phyloP scores from a whole-genome alignment of 2,113 vertebrate species.

The Burhinus oedicnemus region DNA sequence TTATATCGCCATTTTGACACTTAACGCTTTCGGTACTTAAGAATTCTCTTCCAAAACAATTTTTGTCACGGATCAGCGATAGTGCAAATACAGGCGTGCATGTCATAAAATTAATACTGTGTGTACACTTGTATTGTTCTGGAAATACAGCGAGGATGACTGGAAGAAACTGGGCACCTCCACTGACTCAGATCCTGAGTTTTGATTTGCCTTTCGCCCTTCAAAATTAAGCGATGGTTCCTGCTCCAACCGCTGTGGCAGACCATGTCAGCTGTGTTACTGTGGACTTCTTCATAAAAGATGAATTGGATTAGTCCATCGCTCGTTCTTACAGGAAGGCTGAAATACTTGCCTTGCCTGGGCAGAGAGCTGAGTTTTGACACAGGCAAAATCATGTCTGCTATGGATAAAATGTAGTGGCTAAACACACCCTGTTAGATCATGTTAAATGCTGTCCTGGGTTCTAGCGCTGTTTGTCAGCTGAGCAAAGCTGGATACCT shows the following conservation, averaged over 20 bases:
- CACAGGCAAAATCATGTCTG: slow-evolving; percentile 51
- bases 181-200: slow-evolving; percentile 18
- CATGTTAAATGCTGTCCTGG: slow-evolving; percentile 11
- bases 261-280: slow-evolving; percentile 62
- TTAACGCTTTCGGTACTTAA: slow-evolving; percentile 23
- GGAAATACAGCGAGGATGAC: slow-evolving; percentile 50
- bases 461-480: slow-evolving; percentile 55
- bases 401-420: slow-evolving; percentile 9
- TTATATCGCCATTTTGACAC: slow-evolving; percentile 15
- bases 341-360: slow-evolving; percentile 67
- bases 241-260: slow-evolving; percentile 61
- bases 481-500: slow-evolving; percentile 49
- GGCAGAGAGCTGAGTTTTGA: slow-evolving; percentile 54
- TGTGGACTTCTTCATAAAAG: slow-evolving; percentile 66
- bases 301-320: slow-evolving; percentile 67
- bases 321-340: slow-evolving; percentile 64
- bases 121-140: slow-evolving; percentile 67
- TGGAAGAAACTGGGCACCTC: slow-evolving; percentile 58
- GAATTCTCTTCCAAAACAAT: slow-evolving; percentile 12
- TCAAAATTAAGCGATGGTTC: slow-evolving; percentile 60
- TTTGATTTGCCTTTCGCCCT: slow-evolving; percentile 63
- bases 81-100: slow-evolving; percentile 57
- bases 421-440: slow-evolving; percentile 56
- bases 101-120: slow-evolving; percentile 58
- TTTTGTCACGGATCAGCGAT: slow-evolving; percentile 29